These are phyloP conservation scores for human (Homo sapiens) DNA, from an alignment of 2,113 vertebrate species.

Conservation along the genomic window DNA sequence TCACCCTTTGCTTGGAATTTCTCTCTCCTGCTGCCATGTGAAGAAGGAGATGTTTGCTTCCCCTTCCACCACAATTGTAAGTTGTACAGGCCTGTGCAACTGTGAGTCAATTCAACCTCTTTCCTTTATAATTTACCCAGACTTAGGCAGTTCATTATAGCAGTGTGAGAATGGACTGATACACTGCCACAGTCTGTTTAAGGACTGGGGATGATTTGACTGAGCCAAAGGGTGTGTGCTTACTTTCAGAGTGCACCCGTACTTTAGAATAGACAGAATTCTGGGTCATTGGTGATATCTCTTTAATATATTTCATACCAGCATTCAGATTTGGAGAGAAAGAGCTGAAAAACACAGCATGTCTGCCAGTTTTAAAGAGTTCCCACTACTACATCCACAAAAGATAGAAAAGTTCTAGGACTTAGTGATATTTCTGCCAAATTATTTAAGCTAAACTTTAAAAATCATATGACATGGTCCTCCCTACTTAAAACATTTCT, in stretches of 20 bases:
- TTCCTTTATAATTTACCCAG: no score
- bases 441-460: neutral
- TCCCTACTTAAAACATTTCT: neutral
- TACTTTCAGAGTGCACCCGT: fast-evolving
- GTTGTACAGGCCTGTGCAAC: no score
- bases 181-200: neutral
- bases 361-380: neutral
- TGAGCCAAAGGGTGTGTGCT: neutral
- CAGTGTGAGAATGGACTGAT: no score
- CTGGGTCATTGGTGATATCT: neutral
- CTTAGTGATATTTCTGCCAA: neutral
- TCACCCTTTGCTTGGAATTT: no score
- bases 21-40: no score
- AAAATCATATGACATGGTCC: neutral
- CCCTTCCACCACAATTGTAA: no score
- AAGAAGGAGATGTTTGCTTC: no score
- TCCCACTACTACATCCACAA: neutral
- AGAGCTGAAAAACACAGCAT: neutral
- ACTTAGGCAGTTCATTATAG: no score
- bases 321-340: neutral
- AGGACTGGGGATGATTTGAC: neutral
- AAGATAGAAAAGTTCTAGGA: neutral
- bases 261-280: neutral
- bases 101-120: no score
- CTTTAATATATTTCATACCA: neutral